Evolutionary conservation across 2,888 invertebrate species (phyloP).

Genomic region (Parnassius apollo): DNA sequence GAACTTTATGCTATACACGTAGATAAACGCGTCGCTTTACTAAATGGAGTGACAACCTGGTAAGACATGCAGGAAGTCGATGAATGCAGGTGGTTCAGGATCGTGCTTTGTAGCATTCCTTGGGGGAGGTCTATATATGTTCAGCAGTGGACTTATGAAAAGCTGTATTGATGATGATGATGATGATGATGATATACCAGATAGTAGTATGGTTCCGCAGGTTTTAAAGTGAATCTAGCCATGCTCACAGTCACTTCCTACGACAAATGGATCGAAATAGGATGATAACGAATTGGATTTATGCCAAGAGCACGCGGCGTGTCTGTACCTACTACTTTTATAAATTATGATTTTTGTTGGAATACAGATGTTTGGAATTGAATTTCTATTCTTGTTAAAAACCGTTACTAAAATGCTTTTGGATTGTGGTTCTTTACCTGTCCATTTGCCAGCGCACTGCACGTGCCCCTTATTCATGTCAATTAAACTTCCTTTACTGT

Average conservation of each 20-base stretch:
- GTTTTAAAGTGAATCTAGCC: neutral
- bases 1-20: neutral
- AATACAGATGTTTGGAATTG: neutral
- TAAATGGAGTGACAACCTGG: neutral
- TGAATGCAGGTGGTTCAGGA: neutral
- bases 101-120: no score
- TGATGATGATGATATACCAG: neutral
- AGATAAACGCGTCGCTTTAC: neutral
- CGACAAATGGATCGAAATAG: no score
- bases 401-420: no score
- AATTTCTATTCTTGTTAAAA: no score
- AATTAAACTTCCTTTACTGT: no score
- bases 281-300: no score
- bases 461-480: no score
- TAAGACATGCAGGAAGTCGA: neutral
- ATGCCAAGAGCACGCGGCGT: neutral
- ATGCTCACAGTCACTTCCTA: neutral
- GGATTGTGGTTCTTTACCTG: no score
- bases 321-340: neutral
- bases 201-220: neutral
- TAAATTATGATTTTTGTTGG: neutral
- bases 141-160: no score
- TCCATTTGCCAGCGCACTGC: no score
- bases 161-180: no score
- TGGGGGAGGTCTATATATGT: no score